phyloP scores from a whole-genome alignment of 2,888 invertebrate species.

The Tanypteryx hageni region DNA sequence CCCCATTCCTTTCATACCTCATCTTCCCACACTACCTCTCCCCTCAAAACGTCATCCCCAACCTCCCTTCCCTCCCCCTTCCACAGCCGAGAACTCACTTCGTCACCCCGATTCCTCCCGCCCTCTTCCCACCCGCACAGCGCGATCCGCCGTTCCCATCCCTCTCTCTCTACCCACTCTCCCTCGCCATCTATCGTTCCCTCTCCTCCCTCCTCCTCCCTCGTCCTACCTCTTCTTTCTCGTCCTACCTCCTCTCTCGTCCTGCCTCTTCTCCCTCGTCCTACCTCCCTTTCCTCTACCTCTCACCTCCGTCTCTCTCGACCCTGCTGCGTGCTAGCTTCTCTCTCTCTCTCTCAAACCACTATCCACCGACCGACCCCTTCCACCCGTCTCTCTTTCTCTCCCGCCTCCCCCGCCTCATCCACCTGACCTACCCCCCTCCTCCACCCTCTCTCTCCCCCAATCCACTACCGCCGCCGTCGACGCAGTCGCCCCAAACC shows the following conservation, averaged over 20 bases:
- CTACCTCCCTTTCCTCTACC: not conserved
- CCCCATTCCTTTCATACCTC: conserved; percentile 68
- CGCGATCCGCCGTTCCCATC: too few relatives aligned
- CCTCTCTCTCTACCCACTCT: not conserved
- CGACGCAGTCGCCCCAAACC: not conserved
- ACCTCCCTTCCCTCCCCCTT: not conserved
- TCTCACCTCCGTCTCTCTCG: not conserved
- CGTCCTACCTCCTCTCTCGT: not conserved
- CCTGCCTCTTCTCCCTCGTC: not conserved
- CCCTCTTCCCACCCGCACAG: too few relatives aligned
- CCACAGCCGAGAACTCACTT: not conserved
- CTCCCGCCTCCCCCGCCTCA: not conserved
- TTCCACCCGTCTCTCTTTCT: not conserved
- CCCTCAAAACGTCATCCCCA: not conserved
- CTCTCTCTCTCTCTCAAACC: conserved; percentile 3
- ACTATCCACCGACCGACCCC: not conserved
- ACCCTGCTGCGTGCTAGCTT: not conserved
- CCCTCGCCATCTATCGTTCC: not conserved
- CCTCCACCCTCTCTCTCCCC: too few relatives aligned
- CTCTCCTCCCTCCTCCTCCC: not conserved
- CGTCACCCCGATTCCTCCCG: not conserved
- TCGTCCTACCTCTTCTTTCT: not conserved
- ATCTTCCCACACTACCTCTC: not conserved
- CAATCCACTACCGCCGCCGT: not conserved
- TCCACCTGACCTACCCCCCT: too few relatives aligned